Conservation (phyloP, 2,113 vertebrate species). For the Rhinoderma darwinii region DNA sequence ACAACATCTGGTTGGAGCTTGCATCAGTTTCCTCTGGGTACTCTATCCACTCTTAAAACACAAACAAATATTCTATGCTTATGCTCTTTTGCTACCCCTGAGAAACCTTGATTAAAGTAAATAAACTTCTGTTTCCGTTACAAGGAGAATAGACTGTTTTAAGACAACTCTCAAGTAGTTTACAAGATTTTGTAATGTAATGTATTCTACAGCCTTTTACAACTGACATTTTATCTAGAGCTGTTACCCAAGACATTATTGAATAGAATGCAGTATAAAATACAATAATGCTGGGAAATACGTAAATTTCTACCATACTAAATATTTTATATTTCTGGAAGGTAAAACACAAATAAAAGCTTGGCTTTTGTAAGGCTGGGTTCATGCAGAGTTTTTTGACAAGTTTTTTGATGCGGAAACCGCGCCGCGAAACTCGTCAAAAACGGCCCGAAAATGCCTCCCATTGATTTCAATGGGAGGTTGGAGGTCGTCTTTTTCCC, state of each 20-base stretch:
- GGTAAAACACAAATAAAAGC: background rate
- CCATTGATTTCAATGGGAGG: no score
- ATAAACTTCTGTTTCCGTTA: background rate
- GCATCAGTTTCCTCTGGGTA: no score
- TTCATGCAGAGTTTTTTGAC: no score
- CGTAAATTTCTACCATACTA: background rate
- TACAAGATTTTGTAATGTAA: background rate
- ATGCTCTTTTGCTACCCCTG: background rate
- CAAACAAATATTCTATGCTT: background rate
- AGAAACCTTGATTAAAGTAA: background rate
- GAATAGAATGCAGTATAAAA: background rate
- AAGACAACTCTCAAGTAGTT: background rate
- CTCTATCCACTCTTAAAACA: no score
- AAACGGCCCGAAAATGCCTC: no score
- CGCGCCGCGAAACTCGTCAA: no score
- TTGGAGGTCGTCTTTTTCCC: no score
- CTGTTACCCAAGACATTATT: background rate
- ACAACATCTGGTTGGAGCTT: background rate
- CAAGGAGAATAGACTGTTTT: background rate
- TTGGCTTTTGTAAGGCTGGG: background rate
- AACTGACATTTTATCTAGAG: background rate
- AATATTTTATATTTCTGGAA: background rate
- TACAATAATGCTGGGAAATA: background rate
- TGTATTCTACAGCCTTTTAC: background rate
- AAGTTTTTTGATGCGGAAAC: no score